phyloP scores from a whole-genome alignment of 2,797 vertebrate species.

The Ceyx erithaca region DNA sequence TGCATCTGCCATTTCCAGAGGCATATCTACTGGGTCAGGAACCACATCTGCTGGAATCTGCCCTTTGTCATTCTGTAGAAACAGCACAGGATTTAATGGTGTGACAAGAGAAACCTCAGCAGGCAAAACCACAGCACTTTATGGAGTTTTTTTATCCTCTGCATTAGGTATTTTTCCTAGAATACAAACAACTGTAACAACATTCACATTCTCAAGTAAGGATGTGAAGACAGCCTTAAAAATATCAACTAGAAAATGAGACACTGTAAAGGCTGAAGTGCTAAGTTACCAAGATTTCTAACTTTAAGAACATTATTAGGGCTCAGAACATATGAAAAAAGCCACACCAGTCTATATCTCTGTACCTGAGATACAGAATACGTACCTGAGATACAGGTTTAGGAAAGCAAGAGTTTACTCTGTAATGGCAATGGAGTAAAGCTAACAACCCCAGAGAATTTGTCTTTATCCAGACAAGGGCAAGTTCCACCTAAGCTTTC shows the following conservation, averaged over 20 bases:
- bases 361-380: neutral
- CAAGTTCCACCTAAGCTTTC: neutral
- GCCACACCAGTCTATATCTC: neutral
- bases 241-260: neutral
- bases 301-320: neutral
- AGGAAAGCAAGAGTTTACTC: neutral
- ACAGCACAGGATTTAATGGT: neutral
- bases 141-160: neutral
- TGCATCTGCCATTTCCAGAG: slow-evolving; percentile 93
- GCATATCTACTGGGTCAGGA: slow-evolving; percentile 94
- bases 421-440: neutral
- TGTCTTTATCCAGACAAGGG: neutral
- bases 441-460: neutral
- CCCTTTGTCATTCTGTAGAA: slow-evolving; percentile 90
- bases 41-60: slow-evolving; percentile 92
- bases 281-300: neutral
- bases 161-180: neutral
- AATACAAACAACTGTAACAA: neutral
- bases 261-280: neutral
- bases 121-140: neutral
- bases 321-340: neutral
- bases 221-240: neutral
- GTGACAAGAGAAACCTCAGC: neutral
- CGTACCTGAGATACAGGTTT: neutral
- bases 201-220: neutral